phyloP scores from a whole-genome alignment of 2,797 vertebrate genomes.

The Decapterus maruadsi region DNA sequence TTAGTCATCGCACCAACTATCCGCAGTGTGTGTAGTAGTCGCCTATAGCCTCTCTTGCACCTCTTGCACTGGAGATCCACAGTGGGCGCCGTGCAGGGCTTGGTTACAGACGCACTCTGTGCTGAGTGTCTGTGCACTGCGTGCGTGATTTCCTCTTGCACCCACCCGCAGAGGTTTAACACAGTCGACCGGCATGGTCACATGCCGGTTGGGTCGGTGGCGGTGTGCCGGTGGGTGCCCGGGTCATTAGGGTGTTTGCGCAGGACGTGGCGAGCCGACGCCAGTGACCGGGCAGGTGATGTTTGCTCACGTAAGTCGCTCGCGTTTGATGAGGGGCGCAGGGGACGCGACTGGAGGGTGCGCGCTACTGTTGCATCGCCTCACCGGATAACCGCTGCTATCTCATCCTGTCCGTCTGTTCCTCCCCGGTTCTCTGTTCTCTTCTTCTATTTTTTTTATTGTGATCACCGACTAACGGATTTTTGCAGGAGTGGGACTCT shows the following conservation, averaged over 20 bases:
- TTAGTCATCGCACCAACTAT: constrained; percentile 84
- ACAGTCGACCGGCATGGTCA: constrained; percentile 59
- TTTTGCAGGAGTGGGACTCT: constrained; percentile 50
- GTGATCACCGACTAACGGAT: constrained; percentile 37
- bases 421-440: constrained; percentile 39
- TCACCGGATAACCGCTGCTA: constrained; percentile 80
- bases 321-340: constrained; percentile 75
- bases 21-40: constrained; percentile 78
- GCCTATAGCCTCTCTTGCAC: constrained; percentile 68
- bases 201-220: constrained; percentile 65
- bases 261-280: constrained; percentile 81
- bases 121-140: constrained; percentile 49
- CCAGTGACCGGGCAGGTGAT: constrained; percentile 80
- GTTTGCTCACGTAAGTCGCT: constrained; percentile 83
- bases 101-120: constrained; percentile 62
- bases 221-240: constrained; percentile 65
- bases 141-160: constrained; percentile 48
- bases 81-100: constrained; percentile 60
- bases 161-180: constrained; percentile 51
- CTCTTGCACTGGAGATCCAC: constrained; percentile 63
- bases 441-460: neutral
- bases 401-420: constrained; percentile 62
- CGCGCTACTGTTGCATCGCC: constrained; percentile 86
- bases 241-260: constrained; percentile 81
- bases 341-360: constrained; percentile 82